Evolutionary conservation across 2,888 invertebrate genomes (phyloP).

Genomic region (Caenorhabditis auriculariae): DNA sequence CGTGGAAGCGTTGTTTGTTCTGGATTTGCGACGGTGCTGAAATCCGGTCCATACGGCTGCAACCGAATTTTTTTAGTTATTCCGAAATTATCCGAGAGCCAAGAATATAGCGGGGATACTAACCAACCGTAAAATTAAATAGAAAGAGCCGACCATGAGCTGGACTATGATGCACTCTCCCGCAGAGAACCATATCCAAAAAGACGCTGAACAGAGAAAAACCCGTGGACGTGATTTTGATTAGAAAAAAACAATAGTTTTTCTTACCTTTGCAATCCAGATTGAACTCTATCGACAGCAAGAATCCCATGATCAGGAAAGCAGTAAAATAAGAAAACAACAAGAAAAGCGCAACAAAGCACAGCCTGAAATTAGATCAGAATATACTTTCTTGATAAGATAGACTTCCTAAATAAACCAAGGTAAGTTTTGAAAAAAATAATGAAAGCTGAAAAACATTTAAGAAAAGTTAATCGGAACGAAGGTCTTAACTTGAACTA

Average conservation of each 20-base stretch:
- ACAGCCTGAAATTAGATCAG: slow-evolving; percentile 36
- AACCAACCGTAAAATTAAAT: slow-evolving; percentile 21
- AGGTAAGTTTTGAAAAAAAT: no score
- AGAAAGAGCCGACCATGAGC: slow-evolving; percentile 43
- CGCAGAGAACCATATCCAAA: slow-evolving; percentile 50
- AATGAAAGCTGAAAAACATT: no score
- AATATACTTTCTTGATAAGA: no score
- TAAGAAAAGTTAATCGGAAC: no score
- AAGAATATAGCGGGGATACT: no score
- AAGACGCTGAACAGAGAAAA: slow-evolving; percentile 37
- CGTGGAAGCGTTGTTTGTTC: slow-evolving; percentile 27
- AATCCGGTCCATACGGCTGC: slow-evolving; percentile 38
- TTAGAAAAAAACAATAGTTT: background rate
- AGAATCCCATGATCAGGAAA: slow-evolving; percentile 44
- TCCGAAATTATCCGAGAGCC: no score
- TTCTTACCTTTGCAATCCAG: slow-evolving; percentile 41
- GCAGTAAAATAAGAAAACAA: slow-evolving; percentile 48
- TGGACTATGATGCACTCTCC: slow-evolving; percentile 48
- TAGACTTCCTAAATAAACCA: no score
- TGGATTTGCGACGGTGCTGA: slow-evolving; percentile 39
- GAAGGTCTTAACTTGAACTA: no score
- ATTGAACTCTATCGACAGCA: slow-evolving; percentile 42
- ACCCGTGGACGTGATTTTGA: no score
- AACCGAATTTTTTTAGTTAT: background rate
- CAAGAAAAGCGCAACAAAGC: slow-evolving; percentile 41